These are phyloP conservation scores for Peromyscus aztecus DNA, from an alignment of 2,797 vertebrate species.

Conservation along the genomic window DNA sequence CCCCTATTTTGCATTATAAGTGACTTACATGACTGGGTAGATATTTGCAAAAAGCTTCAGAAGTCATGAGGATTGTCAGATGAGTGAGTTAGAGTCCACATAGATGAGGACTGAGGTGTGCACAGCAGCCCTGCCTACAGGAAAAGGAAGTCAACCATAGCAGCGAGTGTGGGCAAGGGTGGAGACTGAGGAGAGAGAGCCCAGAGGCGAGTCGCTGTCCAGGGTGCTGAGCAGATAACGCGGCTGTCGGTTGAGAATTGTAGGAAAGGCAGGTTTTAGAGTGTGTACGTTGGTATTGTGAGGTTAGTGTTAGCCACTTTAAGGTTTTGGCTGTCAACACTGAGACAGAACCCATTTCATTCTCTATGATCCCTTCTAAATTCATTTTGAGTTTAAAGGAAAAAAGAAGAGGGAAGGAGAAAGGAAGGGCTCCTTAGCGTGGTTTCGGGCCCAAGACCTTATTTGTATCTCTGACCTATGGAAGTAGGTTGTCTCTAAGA, in stretches of 20 bases:
- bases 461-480: not conserved
- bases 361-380: constrained; percentile 32
- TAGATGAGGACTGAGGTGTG: not conserved
- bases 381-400: not conserved
- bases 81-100: not conserved
- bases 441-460: constrained; percentile 40
- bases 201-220: not conserved
- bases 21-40: not conserved
- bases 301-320: not conserved
- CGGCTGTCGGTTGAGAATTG: not conserved
- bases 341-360: constrained; percentile 38
- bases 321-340: not conserved
- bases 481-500: constrained; percentile 58
- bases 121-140: not conserved
- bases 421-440: not conserved
- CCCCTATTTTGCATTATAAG: not conserved
- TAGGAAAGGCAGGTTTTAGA: not conserved
- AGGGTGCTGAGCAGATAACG: not conserved
- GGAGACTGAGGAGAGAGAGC: not conserved
- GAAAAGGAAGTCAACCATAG: not conserved
- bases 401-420: not conserved
- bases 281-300: not conserved
- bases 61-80: constrained; percentile 2
- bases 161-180: not conserved
- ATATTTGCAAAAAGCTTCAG: constrained; percentile 22